Base-by-base conservation (phyloP, 2,888 invertebrate species). In the Tenodera sinensis region DNA sequence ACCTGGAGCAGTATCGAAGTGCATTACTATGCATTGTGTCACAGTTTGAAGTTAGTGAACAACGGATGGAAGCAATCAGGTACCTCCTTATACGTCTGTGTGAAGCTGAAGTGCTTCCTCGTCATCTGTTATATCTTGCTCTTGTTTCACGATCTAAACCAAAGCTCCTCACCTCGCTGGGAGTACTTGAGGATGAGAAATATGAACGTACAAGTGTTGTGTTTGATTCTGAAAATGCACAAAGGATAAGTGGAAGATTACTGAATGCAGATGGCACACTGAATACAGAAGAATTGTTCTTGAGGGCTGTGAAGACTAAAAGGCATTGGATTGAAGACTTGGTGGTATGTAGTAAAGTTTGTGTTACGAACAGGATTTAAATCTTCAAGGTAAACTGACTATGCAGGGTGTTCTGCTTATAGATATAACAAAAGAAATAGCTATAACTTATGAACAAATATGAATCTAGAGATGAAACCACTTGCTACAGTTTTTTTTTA, bases 321-420 rank as follows among this genome's bases (percentile, higher is more conserved):
- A 89, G 90, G 20, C 93, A 93, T 90, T 93, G 93, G 93, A 84
- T 93, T 27, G 89, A 89, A 83, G 93, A 93, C 91, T 92, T 93
- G 89, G 90, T 93, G 91, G 93, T 93, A 91, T 91, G 91, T 90
- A 71, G 6, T 42, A 42, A 42, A 34, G 8, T 8, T 34, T 34
- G 34, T 34, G 8, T 34, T 42, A 12, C 0, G 12, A 42, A 42
- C 42, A 42, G 42, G 12, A 42, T 42, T 42, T 42, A 42, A 34
- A 42, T 42, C 1, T 12, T 1, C 42, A 12, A 42, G 42, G 42
- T 8, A 34, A 34, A 34, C 4, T 8, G n/a, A n/a, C n/a, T n/a
- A n/a, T n/a, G n/a, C n/a, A n/a, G n/a, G n/a, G n/a, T n/a, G n/a
- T n/a, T n/a, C n/a, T n/a, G n/a, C n/a, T n/a, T n/a, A n/a, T n/a